Base-by-base conservation (phyloP, 2,113 vertebrate species). In the Lophura nycthemera region DNA sequence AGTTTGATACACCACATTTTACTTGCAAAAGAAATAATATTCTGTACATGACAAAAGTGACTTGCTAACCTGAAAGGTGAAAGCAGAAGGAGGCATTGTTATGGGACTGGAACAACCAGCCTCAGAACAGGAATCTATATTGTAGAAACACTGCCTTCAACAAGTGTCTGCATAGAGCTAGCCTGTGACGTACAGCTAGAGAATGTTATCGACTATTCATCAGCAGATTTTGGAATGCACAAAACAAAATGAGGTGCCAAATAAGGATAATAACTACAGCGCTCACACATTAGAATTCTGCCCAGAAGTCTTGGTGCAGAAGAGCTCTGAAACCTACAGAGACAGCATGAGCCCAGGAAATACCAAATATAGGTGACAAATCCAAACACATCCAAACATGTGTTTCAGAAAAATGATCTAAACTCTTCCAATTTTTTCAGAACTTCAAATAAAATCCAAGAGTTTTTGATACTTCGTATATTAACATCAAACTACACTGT, bases 11-110 rank as follows among this genome's bases (percentile, higher is more conserved):
- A 73, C 16, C 5, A 52, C 1, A 3, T 34, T 73, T 77, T 63
- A 65, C 38, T 88, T 80, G 32, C 54, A 90, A 76, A 32, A 92
- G 47, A 92, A 86, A 42, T 19, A 61, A 61, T 21, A 69, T 38
- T 88, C 34, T 75, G 16, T 32, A n/a, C 15, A 8, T 22, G 48
- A 88, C 11, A 3, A 65, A 50, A 43, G 69, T 61, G 38, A 61
- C 34, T 76, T 56, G 54, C 64, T 61, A 70, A 77, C 29, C 59
- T 0, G 0, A 12, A 60, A 10, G 13, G 34, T 14, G 6, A 48
- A 47, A 93, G 71, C 34, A 29, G 47, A 88, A 79, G 34, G 29
- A 47, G 17, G n/a, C 24, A 65, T 48, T 0, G 0, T 47, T 66
- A 63, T 40, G 65, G 4, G 1, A 3, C 14, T n/a, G n/a, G 60